Conservation (phyloP, 1,140 invertebrate genomes). For the Radopholus similis region DNA sequence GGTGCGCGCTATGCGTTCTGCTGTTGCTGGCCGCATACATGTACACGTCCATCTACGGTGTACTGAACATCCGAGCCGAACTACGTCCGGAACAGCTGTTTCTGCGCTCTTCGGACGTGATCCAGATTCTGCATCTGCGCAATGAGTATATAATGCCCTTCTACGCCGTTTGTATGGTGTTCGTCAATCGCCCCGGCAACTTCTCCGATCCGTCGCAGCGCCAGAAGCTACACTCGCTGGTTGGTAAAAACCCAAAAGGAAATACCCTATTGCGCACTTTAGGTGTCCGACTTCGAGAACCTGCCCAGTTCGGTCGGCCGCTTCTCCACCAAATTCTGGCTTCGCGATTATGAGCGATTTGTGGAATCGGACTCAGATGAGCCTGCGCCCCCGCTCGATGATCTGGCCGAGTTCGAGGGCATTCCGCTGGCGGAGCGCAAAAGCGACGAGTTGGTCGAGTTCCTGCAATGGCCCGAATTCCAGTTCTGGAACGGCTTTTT, state of each 20-base stretch:
- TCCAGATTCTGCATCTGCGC: slow-evolving; percentile 4
- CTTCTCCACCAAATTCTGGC: slow-evolving; percentile 59
- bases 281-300: slow-evolving; percentile 48
- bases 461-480: slow-evolving; percentile 58
- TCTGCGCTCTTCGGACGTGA: slow-evolving; percentile 46
- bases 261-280: slow-evolving; percentile 12
- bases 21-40: slow-evolving; percentile 48
- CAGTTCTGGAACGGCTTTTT: slow-evolving; percentile 60
- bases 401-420: slow-evolving; percentile 40
- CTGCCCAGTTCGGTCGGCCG: slow-evolving; percentile 49
- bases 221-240: slow-evolving; percentile 38
- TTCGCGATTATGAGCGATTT: slow-evolving; percentile 56
- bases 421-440: slow-evolving; percentile 29
- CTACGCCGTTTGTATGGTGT: slow-evolving; percentile 52
- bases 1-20: slow-evolving; percentile 21
- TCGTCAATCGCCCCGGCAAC: slow-evolving; percentile 58
- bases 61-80: slow-evolving; percentile 53
- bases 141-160: slow-evolving; percentile 50
- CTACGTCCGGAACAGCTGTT: slow-evolving; percentile 54
- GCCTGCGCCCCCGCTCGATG: slow-evolving; percentile 29
- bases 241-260: slow-evolving; percentile 12
- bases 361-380: slow-evolving; percentile 46
- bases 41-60: slow-evolving; percentile 47
- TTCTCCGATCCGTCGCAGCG: slow-evolving; percentile 34
- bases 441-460: slow-evolving; percentile 48